Conservation (phyloP, 2,797 vertebrate species). For the Loriculus beryllinus region DNA sequence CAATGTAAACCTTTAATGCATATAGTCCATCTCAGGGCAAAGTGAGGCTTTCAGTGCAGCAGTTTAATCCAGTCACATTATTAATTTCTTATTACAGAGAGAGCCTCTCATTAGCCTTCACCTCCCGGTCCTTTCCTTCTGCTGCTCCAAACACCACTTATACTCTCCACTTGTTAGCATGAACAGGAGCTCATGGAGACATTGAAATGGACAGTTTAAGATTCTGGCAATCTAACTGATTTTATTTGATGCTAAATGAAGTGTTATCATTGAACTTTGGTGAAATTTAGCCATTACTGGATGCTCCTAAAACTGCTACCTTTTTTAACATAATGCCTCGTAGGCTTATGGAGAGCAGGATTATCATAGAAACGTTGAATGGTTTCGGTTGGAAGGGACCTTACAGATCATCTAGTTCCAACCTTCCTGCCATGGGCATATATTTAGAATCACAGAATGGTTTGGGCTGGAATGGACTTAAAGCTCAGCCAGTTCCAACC, state of each 20-base stretch:
- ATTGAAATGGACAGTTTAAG: slow-evolving; percentile 1
- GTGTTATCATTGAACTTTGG: not conserved
- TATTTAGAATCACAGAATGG: not conserved
- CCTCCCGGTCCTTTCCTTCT: not conserved
- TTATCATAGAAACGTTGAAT: not conserved
- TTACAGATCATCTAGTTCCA: not conserved
- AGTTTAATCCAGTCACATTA: slow-evolving; percentile 23
- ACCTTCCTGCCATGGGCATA: not conserved
- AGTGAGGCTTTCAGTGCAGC: not conserved
- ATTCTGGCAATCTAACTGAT: not conserved
- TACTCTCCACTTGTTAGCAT: not conserved
- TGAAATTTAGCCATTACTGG: not conserved
- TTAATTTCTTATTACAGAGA: slow-evolving; percentile 23
- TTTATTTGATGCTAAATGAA: not conserved
- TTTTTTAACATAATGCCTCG: not conserved
- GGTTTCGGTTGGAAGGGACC: not conserved
- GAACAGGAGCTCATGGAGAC: not conserved
- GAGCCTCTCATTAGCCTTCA: slow-evolving; percentile 11
- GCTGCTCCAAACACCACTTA: slow-evolving; percentile 26
- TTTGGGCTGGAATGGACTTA: not conserved
- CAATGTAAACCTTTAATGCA: not conserved
- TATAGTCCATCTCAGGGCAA: not conserved
- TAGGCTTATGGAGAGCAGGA: not conserved
- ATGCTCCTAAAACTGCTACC: not conserved
- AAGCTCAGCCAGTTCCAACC: not conserved